Percentiles rank a stretch among this genome's conserved stretches.
Conservation (phyloP, 2,113 vertebrate genomes). For the Ploceus nigricollis region DNA sequence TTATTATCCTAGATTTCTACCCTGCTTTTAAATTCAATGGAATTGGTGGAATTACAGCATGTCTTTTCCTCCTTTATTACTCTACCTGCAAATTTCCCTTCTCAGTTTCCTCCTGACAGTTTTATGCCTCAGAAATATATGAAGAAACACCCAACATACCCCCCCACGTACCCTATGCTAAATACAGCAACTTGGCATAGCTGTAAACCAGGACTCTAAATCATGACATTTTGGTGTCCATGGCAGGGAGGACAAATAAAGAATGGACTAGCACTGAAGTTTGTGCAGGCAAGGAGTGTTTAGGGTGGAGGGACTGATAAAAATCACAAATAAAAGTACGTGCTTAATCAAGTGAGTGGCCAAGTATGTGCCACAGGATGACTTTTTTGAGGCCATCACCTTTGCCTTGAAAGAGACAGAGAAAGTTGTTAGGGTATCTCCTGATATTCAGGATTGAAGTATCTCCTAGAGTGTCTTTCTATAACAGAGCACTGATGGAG, state of each 20-base stretch:
- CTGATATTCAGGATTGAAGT: neutral
- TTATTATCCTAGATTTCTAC: neutral
- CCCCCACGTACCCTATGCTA: rapidly evolving
- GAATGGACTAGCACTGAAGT: neutral
- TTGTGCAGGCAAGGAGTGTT: neutral
- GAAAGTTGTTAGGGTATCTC: neutral
- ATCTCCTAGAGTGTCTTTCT: neutral
- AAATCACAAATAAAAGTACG: neutral
- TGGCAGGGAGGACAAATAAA: neutral
- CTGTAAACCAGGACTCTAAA: neutral
- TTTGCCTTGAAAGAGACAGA: neutral
- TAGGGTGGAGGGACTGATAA: neutral
- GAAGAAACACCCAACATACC: neutral
- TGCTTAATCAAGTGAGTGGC: neutral
- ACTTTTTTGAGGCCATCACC: neutral
- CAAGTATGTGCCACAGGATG: neutral
- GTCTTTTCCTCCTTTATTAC: neutral
- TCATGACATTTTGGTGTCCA: neutral
- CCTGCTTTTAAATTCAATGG: neutral
- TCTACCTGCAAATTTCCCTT: neutral
- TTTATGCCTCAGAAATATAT: neutral
- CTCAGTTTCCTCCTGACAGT: neutral
- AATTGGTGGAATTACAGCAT: neutral
- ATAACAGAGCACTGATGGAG: neutral
- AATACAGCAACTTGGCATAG: neutral